Base-by-base conservation (phyloP, 2,797 vertebrate species). In the Okamejei kenojei region DNA sequence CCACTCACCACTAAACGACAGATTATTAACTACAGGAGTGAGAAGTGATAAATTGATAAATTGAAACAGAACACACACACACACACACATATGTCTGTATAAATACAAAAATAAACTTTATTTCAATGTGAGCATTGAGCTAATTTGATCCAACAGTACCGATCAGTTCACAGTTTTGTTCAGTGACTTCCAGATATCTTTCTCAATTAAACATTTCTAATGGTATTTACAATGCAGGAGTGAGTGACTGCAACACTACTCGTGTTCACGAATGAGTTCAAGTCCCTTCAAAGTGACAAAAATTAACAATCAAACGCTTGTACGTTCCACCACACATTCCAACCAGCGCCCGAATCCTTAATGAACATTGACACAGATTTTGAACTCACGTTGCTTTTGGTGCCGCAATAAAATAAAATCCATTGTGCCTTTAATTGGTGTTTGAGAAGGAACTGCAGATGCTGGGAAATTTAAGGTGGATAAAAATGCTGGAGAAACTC, bases 51-150 rank as follows among this genome's bases (percentile, higher is more conserved):
- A 17, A 10, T 68, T 10, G 65, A 10, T 17, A 35, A 35, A 21
- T 7, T 80, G 21, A 38, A 45, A 26, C 1, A 13, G 45, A 2
- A 32, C 2, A 19, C n/a, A n/a, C 17, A 7, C 13, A 35, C 61
- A 65, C 61, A 88, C n/a, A n/a, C 23, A 26, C 45, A 29, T 65
- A 32, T 63, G 3, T 58, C 21, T 58, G n/a, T 19, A 15, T 35
- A 86, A 29, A 8, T 88, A 88, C 19, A 88, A 88, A 88, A 88
- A 88, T 68, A 68, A 68, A 88, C 21, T 88, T 68, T 88, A 88
- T 88, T 88, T 88, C n/a, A 88, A 35, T 68, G 7, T 21, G 58
- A 65, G 84, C n/a, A 82, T 17, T 32, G 84, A 88, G 61, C 61
- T 88, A 88, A 29, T 17, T 88, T 32, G 61, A 88, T 68, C 61